Evolutionary conservation across 2,797 vertebrate genomes (phyloP).

Genomic region (Furcifer pardalis): DNA sequence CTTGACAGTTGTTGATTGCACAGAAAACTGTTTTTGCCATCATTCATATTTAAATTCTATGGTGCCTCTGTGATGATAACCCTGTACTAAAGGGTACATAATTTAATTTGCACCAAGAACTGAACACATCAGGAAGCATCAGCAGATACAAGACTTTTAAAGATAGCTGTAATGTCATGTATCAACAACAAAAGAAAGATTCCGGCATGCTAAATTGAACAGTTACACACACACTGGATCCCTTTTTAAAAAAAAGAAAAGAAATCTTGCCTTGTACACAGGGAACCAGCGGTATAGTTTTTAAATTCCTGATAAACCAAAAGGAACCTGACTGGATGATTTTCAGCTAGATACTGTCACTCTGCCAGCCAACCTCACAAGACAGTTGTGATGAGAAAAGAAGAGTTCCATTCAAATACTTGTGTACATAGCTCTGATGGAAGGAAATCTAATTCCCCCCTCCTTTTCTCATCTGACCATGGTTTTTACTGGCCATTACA

Average conservation of each 20-base stretch:
- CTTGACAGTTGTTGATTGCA: constrained; percentile 15
- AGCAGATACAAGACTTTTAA: background rate
- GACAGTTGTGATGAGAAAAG: background rate
- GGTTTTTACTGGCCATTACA: constrained; percentile 9
- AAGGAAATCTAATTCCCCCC: background rate
- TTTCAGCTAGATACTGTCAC: background rate
- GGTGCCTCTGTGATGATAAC: constrained; percentile 37
- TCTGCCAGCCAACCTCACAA: background rate
- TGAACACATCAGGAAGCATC: constrained; percentile 22
- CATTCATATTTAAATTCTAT: constrained; percentile 15
- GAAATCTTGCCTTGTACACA: background rate
- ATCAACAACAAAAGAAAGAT: background rate
- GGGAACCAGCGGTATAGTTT: too few relatives aligned
- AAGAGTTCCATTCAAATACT: too few relatives aligned
- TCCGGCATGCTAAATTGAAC: background rate
- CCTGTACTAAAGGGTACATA: constrained; percentile 5
- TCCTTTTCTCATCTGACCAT: background rate
- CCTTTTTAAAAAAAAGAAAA: background rate
- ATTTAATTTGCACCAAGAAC: constrained; percentile 26
- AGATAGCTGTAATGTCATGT: background rate
- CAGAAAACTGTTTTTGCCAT: constrained; percentile 22
- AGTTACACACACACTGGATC: background rate
- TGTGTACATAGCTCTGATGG: background rate
- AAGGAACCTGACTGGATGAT: background rate
- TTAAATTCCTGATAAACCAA: background rate